Evolutionary conservation across 2,888 invertebrate species (phyloP), one percentile per base, ranked within the genome.

Genomic region (Kryphioiulus occultus): DNA sequence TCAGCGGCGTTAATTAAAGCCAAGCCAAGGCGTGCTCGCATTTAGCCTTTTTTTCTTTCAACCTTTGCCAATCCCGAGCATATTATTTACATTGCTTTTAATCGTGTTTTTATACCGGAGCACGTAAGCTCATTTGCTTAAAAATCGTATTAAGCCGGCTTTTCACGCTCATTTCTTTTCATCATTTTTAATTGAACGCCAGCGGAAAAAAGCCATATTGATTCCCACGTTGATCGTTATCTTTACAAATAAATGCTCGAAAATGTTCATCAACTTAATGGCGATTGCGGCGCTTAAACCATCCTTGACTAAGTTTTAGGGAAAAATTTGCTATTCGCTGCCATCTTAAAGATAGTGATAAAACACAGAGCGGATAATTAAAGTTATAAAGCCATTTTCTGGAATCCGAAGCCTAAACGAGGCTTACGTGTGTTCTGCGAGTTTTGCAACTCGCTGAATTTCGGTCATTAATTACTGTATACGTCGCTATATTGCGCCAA

Each of bases 141-240:
- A 68, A 68, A 68, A 68, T 68, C 68, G 68, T 26, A 68, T 68
- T 68, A 68, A 68, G 68, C 22, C 22, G 68, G 26, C 68, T 68
- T 68, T 68, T 68, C 68, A 68, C 68, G 68, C 68, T 68, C 68
- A 26, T 68, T 68, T 68, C 68, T 68, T 68, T 68, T 68, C 68
- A 68, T 68, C 68, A 68, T 68, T 68, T 68, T 68, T 68, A 68
- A 68, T 68, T 68, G 68, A 68, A 68, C 68, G 68, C 68, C 26
- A 26, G 68, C 68, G 68, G 68, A 68, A 68, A 68, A 68, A 68
- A 68, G 68, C 68, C 68, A 68, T 68, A 68, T 68, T 68, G 42
- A 84, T 84, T 84, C 84, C 84, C 84, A 42, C 42, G 84, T 84
- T 84, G 84, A 84, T 84, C 35, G 42, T 84, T 84, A 84, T 42